Conservation (phyloP, 2,113 vertebrate species). For the Paradisaea rubra region DNA sequence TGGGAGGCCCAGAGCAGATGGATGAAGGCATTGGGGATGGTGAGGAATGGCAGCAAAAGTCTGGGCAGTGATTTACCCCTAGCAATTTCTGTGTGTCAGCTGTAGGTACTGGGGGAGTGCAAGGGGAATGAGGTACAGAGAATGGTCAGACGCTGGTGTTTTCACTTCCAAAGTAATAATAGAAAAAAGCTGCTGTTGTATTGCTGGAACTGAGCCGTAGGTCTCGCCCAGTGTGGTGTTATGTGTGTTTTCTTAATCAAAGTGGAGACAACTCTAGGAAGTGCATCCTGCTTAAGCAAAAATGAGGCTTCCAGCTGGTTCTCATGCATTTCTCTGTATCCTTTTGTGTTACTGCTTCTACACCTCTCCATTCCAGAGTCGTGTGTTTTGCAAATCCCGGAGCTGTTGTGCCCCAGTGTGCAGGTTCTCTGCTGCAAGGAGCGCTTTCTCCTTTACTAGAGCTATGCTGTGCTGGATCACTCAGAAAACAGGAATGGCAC, state of each 20-base stretch:
- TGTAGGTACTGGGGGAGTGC: neutral
- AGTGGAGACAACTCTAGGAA: neutral
- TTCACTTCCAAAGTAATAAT: neutral
- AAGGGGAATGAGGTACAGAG: neutral
- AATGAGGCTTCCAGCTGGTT: neutral
- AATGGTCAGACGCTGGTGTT: neutral
- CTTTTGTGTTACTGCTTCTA: neutral
- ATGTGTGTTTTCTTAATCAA: neutral
- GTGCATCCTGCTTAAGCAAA: neutral
- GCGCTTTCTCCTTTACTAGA: neutral
- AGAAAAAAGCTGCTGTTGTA: neutral
- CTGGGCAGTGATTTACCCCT: neutral
- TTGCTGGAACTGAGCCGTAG: neutral
- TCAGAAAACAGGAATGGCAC: neutral
- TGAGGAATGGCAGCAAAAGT: neutral
- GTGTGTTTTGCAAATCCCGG: neutral
- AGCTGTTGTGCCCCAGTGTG: neutral
- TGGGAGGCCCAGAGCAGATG: neutral
- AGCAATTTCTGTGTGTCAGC: rapidly evolving
- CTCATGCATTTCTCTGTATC: neutral
- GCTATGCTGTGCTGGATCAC: rapidly evolving
- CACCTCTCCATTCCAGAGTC: neutral
- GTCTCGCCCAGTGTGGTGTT: rapidly evolving
- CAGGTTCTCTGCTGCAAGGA: neutral
- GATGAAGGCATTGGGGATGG: rapidly evolving